These are phyloP conservation scores for Alces alces DNA, from an alignment of 2,113 vertebrate genomes.

Conservation along the genomic window DNA sequence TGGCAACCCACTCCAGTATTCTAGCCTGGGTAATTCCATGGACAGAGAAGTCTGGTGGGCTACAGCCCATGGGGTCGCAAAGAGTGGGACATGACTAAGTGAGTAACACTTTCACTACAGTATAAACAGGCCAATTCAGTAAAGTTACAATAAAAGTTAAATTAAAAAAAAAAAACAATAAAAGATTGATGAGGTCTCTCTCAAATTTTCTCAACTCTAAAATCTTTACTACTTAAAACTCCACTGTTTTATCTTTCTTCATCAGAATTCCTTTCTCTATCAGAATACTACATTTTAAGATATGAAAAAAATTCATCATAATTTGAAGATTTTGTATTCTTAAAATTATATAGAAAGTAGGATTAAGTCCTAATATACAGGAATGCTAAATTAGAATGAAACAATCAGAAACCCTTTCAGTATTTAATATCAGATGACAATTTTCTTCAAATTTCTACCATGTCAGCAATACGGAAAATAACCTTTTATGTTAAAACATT, in stretches of 20 bases:
- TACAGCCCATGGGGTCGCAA: neutral
- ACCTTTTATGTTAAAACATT: slow-evolving; percentile 12
- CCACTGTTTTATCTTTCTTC: neutral
- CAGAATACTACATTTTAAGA: slow-evolving; percentile 8
- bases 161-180: neutral
- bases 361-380: neutral
- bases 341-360: neutral
- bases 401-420: neutral
- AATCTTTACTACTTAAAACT: neutral
- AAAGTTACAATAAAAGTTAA: neutral
- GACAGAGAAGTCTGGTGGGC: neutral
- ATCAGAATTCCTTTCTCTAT: neutral
- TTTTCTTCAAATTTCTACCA: slow-evolving; percentile 23
- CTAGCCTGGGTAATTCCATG: neutral
- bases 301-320: neutral
- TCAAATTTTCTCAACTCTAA: neutral
- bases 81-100: neutral
- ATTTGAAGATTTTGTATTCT: neutral
- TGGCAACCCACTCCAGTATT: neutral
- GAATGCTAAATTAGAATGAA: neutral
- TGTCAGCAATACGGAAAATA: neutral
- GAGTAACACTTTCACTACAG: neutral
- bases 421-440: neutral
- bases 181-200: neutral
- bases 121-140: neutral